Percentiles rank a stretch among this genome's conserved stretches.
phyloP scores from a whole-genome alignment of 2,797 vertebrate genomes.

The Moxostoma hubbsi region DNA sequence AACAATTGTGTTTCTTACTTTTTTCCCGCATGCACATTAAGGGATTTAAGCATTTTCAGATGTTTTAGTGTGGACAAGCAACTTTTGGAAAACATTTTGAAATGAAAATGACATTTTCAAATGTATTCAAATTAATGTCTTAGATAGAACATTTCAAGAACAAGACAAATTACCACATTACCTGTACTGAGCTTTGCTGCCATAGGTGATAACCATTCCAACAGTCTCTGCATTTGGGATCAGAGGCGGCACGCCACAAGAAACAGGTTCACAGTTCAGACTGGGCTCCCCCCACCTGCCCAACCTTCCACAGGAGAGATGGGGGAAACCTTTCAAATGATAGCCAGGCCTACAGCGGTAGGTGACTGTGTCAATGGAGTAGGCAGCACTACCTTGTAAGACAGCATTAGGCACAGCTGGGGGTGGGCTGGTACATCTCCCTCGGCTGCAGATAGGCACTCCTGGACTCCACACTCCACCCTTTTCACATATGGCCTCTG shows the following conservation, averaged over 20 bases:
- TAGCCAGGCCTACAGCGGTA: slow-evolving; percentile 90
- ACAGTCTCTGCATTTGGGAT: slow-evolving; percentile 78
- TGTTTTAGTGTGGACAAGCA: no score
- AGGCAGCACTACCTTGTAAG: slow-evolving; percentile 79
- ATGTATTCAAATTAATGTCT: no score
- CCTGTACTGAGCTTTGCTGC: slow-evolving; percentile 88
- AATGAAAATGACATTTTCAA: no score
- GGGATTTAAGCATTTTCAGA: no score
- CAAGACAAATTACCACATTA: slow-evolving; percentile 68
- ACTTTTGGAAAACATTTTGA: no score
- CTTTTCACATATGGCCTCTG: slow-evolving; percentile 84
- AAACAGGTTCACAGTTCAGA: slow-evolving; percentile 85
- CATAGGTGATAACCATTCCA: slow-evolving; percentile 72
- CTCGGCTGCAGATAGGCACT: slow-evolving; percentile 84
- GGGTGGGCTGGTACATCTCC: slow-evolving; percentile 83
- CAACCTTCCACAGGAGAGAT: slow-evolving; percentile 83
- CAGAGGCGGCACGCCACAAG: slow-evolving; percentile 85
- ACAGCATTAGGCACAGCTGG: slow-evolving; percentile 85
- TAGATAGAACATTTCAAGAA: no score
- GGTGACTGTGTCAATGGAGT: slow-evolving; percentile 80
- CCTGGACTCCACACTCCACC: slow-evolving; percentile 88
- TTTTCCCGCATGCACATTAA: no score
- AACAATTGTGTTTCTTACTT: no score
- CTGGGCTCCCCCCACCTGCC: slow-evolving; percentile 87
- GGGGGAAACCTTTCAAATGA: slow-evolving; percentile 76